Evolutionary conservation across 2,888 invertebrate genomes (phyloP), one percentile per base, ranked within the genome.

Genomic region (Craniophora ligustri): DNA sequence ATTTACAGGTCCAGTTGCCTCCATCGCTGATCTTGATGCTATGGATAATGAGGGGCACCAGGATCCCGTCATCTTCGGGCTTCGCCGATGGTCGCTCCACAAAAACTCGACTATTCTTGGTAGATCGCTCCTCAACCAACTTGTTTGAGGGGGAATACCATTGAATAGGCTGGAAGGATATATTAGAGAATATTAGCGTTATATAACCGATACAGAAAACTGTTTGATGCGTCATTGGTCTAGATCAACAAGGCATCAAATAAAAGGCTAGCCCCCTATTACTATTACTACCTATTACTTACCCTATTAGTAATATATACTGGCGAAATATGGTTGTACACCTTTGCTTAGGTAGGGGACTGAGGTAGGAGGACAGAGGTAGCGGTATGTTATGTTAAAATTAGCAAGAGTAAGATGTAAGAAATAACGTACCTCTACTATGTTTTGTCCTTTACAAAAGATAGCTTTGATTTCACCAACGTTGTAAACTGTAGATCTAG

Each of bases 1-100:
- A 76, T 55, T 75, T 88, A 63, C 92, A 92, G n/a, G 90, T 92
- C 91, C 91, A 92, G 75, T 86, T 90, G 16, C 92, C 92, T 21
- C 72, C 83, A 49, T 92, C 92, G 10, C 74, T 62, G 13, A 89
- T 78, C 63, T 84, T 81, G 13, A 87, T 76, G 19, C 78, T 70
- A 47, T 87, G 84, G 31, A 92, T 86, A 55, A 92, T 88, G 30
- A 92, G 83, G 1, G 86, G 81, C 16, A 85, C 71, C 11, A 87
- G 51, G 3, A 68, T 57, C 1, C 58, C 72, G 1, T 62, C 38
- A 2, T 79, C 76, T 2, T 74, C 72, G 2, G 54, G 49, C 55
- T 73, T 75, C n/a, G n/a, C n/a, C n/a, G n/a, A n/a, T n/a, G n/a
- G n/a, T 55, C 78, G 79, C 45, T 92, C 91, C 5, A 91, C 84